Evolutionary conservation across 64 coral and sea anemone species (phyloP).

Genomic region (Acropora tenuis): DNA sequence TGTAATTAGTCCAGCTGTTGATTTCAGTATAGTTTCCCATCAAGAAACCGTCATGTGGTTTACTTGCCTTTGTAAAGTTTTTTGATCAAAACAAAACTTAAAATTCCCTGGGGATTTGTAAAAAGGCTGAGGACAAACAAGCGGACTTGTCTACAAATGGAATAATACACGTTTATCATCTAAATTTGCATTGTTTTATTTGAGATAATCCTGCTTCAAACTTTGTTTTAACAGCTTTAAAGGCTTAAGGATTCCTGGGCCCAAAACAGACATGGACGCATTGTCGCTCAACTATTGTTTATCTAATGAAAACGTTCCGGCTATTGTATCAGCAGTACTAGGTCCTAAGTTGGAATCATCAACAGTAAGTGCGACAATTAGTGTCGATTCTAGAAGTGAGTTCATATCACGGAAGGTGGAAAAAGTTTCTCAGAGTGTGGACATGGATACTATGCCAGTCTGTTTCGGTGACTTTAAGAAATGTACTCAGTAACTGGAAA

Average conservation of each 20-base stretch:
- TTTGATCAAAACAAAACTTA: not conserved
- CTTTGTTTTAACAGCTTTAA: too few species aligned
- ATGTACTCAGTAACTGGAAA: slow-evolving; percentile 45
- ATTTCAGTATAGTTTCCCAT: not conserved
- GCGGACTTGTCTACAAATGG: not conserved
- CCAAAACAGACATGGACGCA: too few species aligned
- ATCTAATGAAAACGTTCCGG: slow-evolving; percentile 2
- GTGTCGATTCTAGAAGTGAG: not conserved
- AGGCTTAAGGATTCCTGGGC: too few species aligned
- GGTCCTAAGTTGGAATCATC: slow-evolving; percentile 38
- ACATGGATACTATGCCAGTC: slow-evolving; percentile 18
- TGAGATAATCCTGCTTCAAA: too few species aligned
- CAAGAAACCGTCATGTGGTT: not conserved
- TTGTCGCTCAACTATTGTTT: too few species aligned
- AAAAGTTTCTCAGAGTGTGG: slow-evolving; percentile 9
- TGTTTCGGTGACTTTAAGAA: not conserved
- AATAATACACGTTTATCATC: not conserved
- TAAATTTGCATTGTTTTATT: too few species aligned
- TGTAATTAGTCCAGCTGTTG: not conserved
- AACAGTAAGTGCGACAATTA: not conserved
- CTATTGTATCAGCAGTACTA: slow-evolving; percentile 19
- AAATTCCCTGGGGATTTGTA: not conserved
- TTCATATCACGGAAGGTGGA: not conserved
- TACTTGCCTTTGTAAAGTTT: not conserved
- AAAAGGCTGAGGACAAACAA: not conserved